phyloP scores from a whole-genome alignment of 2,113 vertebrate genomes.

The Myanophis thanlyinensis region DNA sequence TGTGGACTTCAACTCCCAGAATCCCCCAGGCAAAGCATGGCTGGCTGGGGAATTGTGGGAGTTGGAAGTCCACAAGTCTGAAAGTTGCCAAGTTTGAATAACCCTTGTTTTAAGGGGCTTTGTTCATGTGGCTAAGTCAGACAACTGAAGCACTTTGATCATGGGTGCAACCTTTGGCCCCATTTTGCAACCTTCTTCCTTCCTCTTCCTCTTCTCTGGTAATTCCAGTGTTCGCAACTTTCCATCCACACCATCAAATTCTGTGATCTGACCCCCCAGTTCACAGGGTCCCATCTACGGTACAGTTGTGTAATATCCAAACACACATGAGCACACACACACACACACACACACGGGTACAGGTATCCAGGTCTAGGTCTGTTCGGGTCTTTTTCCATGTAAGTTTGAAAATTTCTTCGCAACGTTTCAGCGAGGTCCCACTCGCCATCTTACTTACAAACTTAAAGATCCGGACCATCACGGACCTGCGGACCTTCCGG shows the following conservation, averaged over 20 bases:
- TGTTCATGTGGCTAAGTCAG: neutral
- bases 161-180: neutral
- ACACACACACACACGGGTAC: too few relatives aligned
- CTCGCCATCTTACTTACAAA: too few relatives aligned
- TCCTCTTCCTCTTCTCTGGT: neutral
- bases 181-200: neutral
- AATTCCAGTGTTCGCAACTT: neutral
- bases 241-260: neutral
- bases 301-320: neutral
- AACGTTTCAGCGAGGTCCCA: too few relatives aligned
- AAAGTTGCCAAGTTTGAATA: neutral
- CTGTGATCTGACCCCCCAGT: neutral
- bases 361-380: too few relatives aligned
- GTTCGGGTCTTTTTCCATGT: too few relatives aligned
- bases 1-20: too few relatives aligned
- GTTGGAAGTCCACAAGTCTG: neutral
- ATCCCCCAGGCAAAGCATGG: too few relatives aligned
- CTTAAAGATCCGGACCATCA: too few relatives aligned
- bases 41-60: neutral
- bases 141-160: neutral
- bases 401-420: too few relatives aligned
- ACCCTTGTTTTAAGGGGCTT: neutral
- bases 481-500: too few relatives aligned
- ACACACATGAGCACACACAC: too few relatives aligned
- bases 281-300: neutral